Conservation (phyloP, 2,888 invertebrate species). For the Globia sparganii region DNA sequence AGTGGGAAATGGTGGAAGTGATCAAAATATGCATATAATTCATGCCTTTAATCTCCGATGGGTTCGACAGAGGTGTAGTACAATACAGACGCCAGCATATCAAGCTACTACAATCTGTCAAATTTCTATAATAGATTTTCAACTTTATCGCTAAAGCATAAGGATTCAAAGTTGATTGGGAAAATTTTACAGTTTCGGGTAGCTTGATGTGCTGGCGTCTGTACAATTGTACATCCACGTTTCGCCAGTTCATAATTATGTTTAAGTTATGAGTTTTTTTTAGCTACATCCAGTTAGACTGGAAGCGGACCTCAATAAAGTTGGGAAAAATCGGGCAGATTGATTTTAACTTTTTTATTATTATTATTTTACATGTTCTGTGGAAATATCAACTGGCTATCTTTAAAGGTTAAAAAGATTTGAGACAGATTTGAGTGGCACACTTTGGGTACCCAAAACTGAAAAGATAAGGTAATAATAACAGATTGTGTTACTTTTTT, state of each 20-base stretch:
- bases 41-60: too few relatives aligned
- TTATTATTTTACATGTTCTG: slow-evolving; percentile 27
- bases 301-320: neutral
- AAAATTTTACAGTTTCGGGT: too few relatives aligned
- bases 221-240: too few relatives aligned
- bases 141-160: too few relatives aligned
- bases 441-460: neutral
- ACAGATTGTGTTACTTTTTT: neutral
- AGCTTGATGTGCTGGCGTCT: too few relatives aligned
- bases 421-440: neutral
- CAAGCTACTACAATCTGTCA: too few relatives aligned
- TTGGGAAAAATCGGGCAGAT: neutral
- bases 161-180: too few relatives aligned
- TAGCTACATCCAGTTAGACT: neutral
- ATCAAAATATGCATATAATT: too few relatives aligned
- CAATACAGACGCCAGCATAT: too few relatives aligned
- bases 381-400: slow-evolving; percentile 24
- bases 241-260: neutral
- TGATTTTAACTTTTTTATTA: neutral
- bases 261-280: too few relatives aligned
- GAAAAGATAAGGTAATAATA: slow-evolving; percentile 25
- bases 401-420: slow-evolving; percentile 2
- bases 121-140: too few relatives aligned
- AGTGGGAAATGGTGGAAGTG: too few relatives aligned
- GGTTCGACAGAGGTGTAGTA: neutral